A percentile compares a stretch with the other conserved stretches of the same genome.
Evolutionary conservation across 1,140 invertebrate species (phyloP).

Genomic region (Drosophila azteca): DNA sequence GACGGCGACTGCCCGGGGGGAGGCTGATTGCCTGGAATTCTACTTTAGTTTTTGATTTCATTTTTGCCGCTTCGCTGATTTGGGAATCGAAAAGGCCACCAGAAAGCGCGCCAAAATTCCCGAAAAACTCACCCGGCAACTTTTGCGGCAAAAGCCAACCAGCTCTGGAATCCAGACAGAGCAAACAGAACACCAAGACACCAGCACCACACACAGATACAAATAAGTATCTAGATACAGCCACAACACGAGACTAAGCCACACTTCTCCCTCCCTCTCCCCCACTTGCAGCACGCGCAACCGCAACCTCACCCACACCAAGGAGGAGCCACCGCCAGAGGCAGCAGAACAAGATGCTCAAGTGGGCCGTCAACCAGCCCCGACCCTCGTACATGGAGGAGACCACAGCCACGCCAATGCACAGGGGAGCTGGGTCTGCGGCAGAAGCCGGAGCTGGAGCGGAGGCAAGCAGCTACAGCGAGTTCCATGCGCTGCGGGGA

Average conservation of each 20-base stretch:
- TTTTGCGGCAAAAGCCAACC: conserved; percentile 36
- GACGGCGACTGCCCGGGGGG: conserved; percentile 33
- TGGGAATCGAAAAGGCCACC: conserved; percentile 21
- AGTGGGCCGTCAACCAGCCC: conserved; percentile 80
- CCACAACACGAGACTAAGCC: conserved; percentile 29
- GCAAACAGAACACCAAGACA: too few relatives aligned
- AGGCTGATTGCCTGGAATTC: conserved; percentile 28
- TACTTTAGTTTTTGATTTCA: conserved; percentile 43
- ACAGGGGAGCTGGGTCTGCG: background rate
- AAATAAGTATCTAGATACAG: conserved; percentile 9
- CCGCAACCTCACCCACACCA: background rate
- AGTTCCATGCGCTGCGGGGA: conserved; percentile 41
- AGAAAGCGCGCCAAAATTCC: conserved; percentile 66
- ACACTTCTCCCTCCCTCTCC: conserved; percentile 15
- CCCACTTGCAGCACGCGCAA: conserved; percentile 56
- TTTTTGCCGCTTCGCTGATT: conserved; percentile 67
- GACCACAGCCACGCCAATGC: too few relatives aligned
- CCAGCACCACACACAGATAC: background rate
- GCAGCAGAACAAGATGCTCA: conserved; percentile 69
- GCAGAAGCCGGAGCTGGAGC: background rate
- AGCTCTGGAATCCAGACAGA: conserved; percentile 11
- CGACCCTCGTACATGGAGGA: conserved; percentile 65
- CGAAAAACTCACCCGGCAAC: conserved; percentile 57
- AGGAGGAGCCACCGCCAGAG: background rate
- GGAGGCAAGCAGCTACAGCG: conserved; percentile 37